Evolutionary conservation across 2,888 invertebrate genomes (phyloP), one percentile per base, ranked within the genome.

Genomic region (Nymphalis polychloros): DNA sequence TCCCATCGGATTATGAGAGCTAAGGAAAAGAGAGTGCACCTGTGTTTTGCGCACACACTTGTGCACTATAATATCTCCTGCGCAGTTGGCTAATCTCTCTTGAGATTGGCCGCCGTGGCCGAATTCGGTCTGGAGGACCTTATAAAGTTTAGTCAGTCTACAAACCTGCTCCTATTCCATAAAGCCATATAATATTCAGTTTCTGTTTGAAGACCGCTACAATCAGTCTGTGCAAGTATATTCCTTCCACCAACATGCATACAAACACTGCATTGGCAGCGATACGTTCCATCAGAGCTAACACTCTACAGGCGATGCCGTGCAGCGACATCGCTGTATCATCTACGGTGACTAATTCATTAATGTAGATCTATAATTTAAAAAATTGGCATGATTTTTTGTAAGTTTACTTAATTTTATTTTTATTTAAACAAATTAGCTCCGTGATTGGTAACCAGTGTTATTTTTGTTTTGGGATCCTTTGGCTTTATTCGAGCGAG

Each of bases 201-300:
- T 95, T 93, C 55, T 88, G 86, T 55, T 92, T 92, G 78, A 96
- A 95, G 0, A 95, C 93, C 23, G 94, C 93, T 0, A 94, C 95
- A 46, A 96, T 94, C 20, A 94, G 88, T 59, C 95, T 93, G 77
- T 96, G 95, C 5, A 96, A 81, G 79, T 94, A 95, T 49, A 94
- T 84, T 0, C 94, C 95, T 78, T 95, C 95, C 1, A 94, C 86
- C 59, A 96, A 84, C 96, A 96, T 96, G 81, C 95, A 95, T 4
- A 94, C 93, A 78, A 95, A 96, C 57, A 95, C 95, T 0, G 89
- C 87, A 77, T 94, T 94, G 6, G 91, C 93, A 0, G 94, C 89
- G 0, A 93, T 77, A 55, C 93, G 92, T 72, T 94, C 94, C 0
- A 93, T 84, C 59, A 94, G 87, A 0, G 94, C 93, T 16, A 95